Evolutionary conservation across 2,888 invertebrate species (phyloP).

Genomic region (Eristalis tenax): DNA sequence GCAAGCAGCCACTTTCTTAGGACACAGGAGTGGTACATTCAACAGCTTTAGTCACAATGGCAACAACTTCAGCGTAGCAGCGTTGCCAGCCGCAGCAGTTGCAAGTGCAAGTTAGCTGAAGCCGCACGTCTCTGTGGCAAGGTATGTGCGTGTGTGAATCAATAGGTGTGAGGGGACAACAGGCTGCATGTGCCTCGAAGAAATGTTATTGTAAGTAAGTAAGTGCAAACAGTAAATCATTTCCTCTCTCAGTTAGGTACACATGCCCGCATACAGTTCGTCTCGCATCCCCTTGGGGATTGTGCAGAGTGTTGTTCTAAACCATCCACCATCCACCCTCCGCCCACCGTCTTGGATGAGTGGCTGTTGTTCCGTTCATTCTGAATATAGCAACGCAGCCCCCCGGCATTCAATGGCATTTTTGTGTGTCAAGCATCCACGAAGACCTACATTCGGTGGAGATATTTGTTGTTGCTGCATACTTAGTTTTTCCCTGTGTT

Average conservation of each 20-base stretch:
- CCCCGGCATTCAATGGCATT: constrained; percentile 56
- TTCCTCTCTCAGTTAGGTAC: constrained; percentile 41
- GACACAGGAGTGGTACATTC: constrained; percentile 39
- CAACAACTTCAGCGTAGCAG: background rate
- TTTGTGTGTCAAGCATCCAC: constrained; percentile 63
- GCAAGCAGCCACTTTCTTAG: constrained; percentile 51
- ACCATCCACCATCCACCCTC: too few species aligned
- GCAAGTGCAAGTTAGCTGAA: background rate
- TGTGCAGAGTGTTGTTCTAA: constrained; percentile 11
- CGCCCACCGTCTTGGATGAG: background rate
- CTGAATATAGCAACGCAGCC: background rate
- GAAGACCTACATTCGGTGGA: constrained; percentile 60
- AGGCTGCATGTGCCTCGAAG: constrained; percentile 42
- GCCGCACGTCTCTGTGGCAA: constrained; percentile 11
- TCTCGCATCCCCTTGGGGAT: constrained; percentile 50
- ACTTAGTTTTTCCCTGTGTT: constrained; percentile 46
- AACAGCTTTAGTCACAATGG: constrained; percentile 43
- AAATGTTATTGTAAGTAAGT: constrained; percentile 68
- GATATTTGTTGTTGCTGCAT: constrained; percentile 57
- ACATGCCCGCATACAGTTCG: background rate
- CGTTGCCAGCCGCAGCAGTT: constrained; percentile 13
- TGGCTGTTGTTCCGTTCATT: constrained; percentile 13
- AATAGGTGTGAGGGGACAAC: background rate
- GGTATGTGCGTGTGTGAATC: background rate
- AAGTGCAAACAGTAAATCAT: constrained; percentile 69